Evolutionary conservation across 2,113 vertebrate species (phyloP).

Genomic region (Columbina picui): DNA sequence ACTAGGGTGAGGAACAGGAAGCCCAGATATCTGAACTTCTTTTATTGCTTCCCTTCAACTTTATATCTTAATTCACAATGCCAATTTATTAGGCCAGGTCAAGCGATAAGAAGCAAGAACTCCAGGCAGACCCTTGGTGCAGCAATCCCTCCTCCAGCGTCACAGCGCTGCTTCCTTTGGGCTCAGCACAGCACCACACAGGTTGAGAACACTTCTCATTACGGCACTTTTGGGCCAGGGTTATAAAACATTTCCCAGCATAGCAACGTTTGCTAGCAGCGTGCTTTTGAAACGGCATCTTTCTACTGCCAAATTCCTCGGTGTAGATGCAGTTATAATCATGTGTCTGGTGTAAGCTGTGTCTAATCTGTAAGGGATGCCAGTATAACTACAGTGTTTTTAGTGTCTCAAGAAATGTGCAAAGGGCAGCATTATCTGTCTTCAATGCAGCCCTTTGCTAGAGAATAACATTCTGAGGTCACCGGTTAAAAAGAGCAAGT

Average conservation of each 20-base stretch:
- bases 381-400: background rate
- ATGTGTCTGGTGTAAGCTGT: background rate
- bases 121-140: background rate
- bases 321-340: background rate
- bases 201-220: background rate
- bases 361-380: slow-evolving; percentile 19
- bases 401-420: background rate
- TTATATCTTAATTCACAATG: background rate
- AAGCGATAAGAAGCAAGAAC: background rate
- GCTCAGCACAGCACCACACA: background rate
- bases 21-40: background rate
- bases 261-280: background rate
- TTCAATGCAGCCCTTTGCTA: background rate
- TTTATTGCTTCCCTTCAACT: background rate
- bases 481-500: background rate
- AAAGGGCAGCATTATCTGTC: background rate
- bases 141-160: background rate
- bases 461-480: background rate
- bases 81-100: background rate
- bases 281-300: slow-evolving; percentile 2
- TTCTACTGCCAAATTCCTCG: background rate
- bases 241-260: background rate
- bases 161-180: background rate
- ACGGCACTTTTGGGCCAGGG: background rate
- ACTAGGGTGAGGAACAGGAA: background rate